Conservation (phyloP, 2,797 vertebrate species). For the Triplophysa yarkandensis region DNA sequence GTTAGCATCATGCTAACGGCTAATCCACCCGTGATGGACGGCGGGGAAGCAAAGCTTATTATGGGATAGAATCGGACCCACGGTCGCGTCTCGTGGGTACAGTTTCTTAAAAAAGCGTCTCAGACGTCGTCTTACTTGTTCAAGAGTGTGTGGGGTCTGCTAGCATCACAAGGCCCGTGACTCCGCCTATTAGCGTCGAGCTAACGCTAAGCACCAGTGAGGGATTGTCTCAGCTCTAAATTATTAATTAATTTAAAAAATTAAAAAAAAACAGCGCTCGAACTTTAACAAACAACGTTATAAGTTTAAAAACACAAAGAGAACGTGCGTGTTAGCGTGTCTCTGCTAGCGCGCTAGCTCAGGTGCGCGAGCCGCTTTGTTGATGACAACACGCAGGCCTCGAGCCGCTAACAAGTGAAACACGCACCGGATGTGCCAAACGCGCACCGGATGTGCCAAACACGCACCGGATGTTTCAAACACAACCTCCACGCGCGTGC, state of each 20-base stretch:
- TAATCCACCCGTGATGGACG: background rate
- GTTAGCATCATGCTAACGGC: slow-evolving; percentile 19
- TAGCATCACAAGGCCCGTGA: slow-evolving; percentile 22
- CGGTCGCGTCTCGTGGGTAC: no score
- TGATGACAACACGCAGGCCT: slow-evolving; percentile 48
- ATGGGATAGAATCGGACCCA: background rate
- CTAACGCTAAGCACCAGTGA: background rate
- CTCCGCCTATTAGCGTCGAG: slow-evolving; percentile 16
- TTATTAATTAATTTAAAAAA: background rate
- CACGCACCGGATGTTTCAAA: background rate
- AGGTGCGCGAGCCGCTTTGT: slow-evolving; percentile 41
- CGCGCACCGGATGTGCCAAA: background rate
- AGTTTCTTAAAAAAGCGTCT: no score
- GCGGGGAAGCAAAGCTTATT: background rate
- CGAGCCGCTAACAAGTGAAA: slow-evolving; percentile 48
- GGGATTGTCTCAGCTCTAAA: background rate
- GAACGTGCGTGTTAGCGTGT: background rate
- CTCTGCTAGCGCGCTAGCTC: slow-evolving; percentile 15
- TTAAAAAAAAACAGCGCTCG: background rate
- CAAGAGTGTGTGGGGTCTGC: background rate
- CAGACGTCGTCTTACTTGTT: slow-evolving; percentile 1
- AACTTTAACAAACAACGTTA: background rate
- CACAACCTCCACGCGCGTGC: background rate
- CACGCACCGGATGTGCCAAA: background rate
- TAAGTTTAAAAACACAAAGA: background rate